Percentiles rank a stretch among this genome's conserved stretches.
Evolutionary conservation across 2,797 vertebrate genomes (phyloP).

Genomic region (Chelmon rostratus): DNA sequence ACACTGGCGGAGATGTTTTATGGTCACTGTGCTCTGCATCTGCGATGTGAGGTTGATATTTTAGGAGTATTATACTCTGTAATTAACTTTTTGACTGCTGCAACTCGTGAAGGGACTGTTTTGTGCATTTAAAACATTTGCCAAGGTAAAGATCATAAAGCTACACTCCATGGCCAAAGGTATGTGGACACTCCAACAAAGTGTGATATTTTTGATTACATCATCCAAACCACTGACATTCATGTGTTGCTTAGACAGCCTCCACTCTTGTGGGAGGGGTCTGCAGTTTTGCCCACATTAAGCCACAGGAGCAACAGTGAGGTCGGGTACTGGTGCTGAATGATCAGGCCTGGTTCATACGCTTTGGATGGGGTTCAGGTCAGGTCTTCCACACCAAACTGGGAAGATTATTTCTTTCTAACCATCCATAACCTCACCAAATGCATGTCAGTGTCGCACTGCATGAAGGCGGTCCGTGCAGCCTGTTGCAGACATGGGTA

Average conservation of each 20-base stretch:
- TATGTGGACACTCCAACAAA: not conserved
- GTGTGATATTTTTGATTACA: not conserved
- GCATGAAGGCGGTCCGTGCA: not conserved
- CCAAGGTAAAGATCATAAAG: not conserved
- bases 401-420: not conserved
- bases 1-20: conserved; percentile 12
- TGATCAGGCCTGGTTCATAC: too few relatives aligned
- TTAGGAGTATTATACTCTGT: conserved; percentile 2
- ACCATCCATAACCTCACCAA: not conserved
- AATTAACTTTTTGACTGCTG: conserved; percentile 18
- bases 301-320: not conserved
- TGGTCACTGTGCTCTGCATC: conserved; percentile 14
- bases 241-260: not conserved
- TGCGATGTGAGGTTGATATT: not conserved
- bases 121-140: conserved; percentile 1
- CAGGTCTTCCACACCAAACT: not conserved
- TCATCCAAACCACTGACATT: not conserved
- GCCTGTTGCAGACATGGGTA: not conserved
- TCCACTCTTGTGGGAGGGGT: not conserved
- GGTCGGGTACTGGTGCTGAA: not conserved
- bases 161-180: not conserved
- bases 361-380: not conserved
- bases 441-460: not conserved
- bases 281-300: not conserved
- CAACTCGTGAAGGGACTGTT: not conserved